Conservation (phyloP, 2,888 invertebrate species). For the Carterocephalus palaemon region DNA sequence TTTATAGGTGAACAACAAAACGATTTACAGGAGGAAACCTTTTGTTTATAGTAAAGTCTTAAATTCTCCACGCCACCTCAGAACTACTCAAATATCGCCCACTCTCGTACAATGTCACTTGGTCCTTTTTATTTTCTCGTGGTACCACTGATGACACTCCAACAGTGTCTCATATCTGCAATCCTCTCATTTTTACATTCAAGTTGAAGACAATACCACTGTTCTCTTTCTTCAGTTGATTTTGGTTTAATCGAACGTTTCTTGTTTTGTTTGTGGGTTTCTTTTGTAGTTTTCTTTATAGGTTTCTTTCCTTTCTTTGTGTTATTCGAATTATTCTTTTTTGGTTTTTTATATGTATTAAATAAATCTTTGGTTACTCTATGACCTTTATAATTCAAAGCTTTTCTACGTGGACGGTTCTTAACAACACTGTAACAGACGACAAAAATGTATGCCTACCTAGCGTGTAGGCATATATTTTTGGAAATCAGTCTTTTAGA, state of each 20-base stretch:
- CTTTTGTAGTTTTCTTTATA: slow-evolving; percentile 7
- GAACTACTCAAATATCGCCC: no score
- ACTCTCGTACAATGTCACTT: no score
- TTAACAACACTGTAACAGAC: slow-evolving; percentile 12
- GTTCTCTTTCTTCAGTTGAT: no score
- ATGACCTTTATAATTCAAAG: slow-evolving; percentile 17
- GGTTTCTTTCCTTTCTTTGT: slow-evolving; percentile 14
- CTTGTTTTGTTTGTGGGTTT: no score
- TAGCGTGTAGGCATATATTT: slow-evolving; percentile 18
- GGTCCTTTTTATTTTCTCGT: no score
- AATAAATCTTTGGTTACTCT: slow-evolving; percentile 20
- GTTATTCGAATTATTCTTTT: slow-evolving; percentile 6
- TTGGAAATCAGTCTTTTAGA: slow-evolving; percentile 8
- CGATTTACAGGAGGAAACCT: no score
- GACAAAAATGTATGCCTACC: no score
- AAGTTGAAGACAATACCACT: slow-evolving; percentile 13
- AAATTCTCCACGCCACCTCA: no score
- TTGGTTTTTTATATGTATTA: slow-evolving; percentile 12
- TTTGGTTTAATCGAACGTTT: no score
- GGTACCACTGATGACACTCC: slow-evolving; percentile 16
- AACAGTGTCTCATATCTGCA: slow-evolving; percentile 12
- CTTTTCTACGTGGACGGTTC: slow-evolving; percentile 14
- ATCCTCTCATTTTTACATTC: slow-evolving; percentile 7
- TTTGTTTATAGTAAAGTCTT: no score
- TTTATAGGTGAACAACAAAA: no score